These are phyloP conservation scores for Otus sunia DNA, from an alignment of 2,113 vertebrate species.

Conservation along the genomic window DNA sequence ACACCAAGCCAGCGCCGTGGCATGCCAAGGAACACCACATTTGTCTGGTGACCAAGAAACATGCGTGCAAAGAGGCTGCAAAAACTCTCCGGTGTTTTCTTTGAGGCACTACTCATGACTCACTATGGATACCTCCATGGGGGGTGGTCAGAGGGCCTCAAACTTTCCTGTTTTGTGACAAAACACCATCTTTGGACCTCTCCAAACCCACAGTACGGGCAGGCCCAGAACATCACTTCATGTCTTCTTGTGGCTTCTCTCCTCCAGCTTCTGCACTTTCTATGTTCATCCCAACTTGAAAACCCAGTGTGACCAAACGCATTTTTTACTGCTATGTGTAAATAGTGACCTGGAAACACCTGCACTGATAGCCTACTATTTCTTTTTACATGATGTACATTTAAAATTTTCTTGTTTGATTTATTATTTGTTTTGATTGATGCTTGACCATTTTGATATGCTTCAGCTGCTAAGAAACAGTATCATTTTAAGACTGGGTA, in stretches of 20 bases:
- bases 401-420: neutral
- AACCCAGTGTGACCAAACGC: neutral
- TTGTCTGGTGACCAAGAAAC: neutral
- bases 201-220: neutral
- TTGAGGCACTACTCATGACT: neutral
- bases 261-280: neutral
- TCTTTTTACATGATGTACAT: neutral
- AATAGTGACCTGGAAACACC: neutral
- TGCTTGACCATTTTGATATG: neutral
- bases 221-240: neutral
- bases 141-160: neutral
- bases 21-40: accelerated
- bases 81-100: neutral
- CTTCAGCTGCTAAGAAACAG: neutral
- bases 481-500: neutral
- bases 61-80: neutral
- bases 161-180: neutral
- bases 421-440: neutral
- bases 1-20: accelerated
- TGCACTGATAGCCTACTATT: neutral
- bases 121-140: too few species aligned
- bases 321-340: neutral
- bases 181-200: neutral
- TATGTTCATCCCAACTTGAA: neutral
- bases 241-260: neutral